Evolutionary conservation across 2,888 invertebrate genomes (phyloP), one percentile per base, ranked within the genome.

Genomic region (Sphaerophoria rueppellii): DNA sequence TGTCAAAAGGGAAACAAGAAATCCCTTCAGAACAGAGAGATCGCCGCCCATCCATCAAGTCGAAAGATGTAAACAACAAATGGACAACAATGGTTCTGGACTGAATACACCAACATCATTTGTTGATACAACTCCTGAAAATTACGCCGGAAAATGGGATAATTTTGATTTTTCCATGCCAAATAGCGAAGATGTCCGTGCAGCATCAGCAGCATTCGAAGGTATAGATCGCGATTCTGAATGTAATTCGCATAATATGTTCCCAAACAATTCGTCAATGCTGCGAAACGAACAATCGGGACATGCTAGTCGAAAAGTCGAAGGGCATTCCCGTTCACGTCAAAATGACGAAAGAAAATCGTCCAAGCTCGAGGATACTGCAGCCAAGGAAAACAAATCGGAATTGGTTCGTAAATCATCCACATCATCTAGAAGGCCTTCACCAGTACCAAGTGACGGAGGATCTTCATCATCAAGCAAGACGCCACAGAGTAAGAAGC

Each of bases 101-200:
- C 12, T 57, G 14, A 70, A 81, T n/a, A 73, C 88, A n/a, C 89
- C 88, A 0, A 70, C 55, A 14, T 71, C 87, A 73, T 87, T 61
- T 52, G 91, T 93, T 90, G 94, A 93, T 87, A 63, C 87, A 71
- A 94, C 94, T 88, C 92, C 93, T 6, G 93, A 93, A 73, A 96
- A 96, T 92, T 95, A 95, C 0, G 97, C 97, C 0, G 96, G 95
- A 24, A 85, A 85, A 73, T 85, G 85, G 85, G 85, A 85, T 65
- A 80, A 81, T 16, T 85, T 85, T 58, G 85, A 85, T n/a, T 85
- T 85, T 70, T 80, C 76, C 2, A 77, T 85, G 52, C 85, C 85
- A 32, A 85, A 85, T 24, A 85, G 81, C 34, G 81, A 81, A 57
- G 83, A 80, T 11, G 72, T 83, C 11, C 60, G 65, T 63, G 65